Conservation (phyloP, 2,113 vertebrate genomes). For the Ia io region DNA sequence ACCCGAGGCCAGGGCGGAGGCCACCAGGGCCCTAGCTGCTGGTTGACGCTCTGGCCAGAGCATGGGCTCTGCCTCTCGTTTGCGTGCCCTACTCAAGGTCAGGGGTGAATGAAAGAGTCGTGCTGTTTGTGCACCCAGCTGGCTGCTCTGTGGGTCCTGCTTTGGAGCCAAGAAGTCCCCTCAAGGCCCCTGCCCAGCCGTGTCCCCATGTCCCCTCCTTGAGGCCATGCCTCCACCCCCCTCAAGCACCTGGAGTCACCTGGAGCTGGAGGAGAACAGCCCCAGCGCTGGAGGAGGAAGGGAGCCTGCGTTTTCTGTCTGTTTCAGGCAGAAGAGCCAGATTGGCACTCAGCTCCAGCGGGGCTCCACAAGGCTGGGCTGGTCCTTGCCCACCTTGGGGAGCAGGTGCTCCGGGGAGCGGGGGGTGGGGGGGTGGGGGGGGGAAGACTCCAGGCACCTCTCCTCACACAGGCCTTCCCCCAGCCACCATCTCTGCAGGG, state of each 20-base stretch:
- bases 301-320: not conserved
- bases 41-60: not conserved
- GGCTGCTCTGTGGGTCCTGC: fast-evolving
- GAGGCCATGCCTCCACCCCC: not conserved
- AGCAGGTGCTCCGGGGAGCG: not conserved
- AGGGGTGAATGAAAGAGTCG: not conserved
- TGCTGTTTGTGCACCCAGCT: not conserved
- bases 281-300: not conserved
- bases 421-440: no score
- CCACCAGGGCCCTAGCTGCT: not conserved
- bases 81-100: not conserved
- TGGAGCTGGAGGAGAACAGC: not conserved
- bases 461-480: not conserved
- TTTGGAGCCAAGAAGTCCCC: not conserved
- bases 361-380: fast-evolving
- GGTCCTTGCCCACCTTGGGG: not conserved
- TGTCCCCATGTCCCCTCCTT: not conserved
- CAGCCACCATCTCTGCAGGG: not conserved
- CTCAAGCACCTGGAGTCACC: no score
- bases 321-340: not conserved
- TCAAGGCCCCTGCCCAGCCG: not conserved
- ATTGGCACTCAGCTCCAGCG: not conserved
- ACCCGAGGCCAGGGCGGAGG: not conserved
- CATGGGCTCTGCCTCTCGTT: not conserved
- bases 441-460: no score